phyloP scores from a whole-genome alignment of 2,113 vertebrate genomes.

The Pangasianodon gigas region DNA sequence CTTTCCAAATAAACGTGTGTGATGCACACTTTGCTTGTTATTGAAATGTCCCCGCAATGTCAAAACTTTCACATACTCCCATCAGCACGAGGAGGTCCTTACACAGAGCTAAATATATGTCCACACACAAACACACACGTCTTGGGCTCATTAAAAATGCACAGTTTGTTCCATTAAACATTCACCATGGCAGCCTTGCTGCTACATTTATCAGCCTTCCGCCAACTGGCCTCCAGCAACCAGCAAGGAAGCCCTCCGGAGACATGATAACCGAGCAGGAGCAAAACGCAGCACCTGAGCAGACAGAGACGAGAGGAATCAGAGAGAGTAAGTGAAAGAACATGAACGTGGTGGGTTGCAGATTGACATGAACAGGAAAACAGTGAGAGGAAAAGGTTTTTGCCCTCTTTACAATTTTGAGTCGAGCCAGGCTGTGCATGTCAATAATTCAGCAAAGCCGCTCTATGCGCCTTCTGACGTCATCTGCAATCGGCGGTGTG shows the following conservation, averaged over 20 bases:
- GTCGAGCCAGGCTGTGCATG: conserved; percentile 15
- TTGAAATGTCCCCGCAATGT: background rate
- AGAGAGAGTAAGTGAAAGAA: conserved; percentile 18
- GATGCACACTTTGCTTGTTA: background rate
- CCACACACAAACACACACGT: conserved; percentile 18
- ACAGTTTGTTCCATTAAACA: conserved; percentile 75
- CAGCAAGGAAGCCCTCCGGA: conserved; percentile 59
- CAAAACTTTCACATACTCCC: background rate
- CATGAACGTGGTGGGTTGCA: conserved; percentile 20
- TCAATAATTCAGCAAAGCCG: conserved; percentile 55
- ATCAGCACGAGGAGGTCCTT: too few species aligned
- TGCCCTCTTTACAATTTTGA: conserved; percentile 38
- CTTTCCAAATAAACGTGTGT: background rate
- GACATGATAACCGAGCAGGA: conserved; percentile 52
- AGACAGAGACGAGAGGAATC: background rate
- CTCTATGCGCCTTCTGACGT: conserved; percentile 40
- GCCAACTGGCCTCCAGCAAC: conserved; percentile 68
- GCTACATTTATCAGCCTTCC: conserved; percentile 68
- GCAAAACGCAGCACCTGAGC: conserved; percentile 50
- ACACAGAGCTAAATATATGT: background rate
- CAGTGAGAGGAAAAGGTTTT: conserved; percentile 34
- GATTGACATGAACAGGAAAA: conserved; percentile 5
- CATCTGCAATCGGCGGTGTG: background rate
- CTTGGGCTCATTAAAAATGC: conserved; percentile 72
- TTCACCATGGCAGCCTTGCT: conserved; percentile 63